Evolutionary conservation across 2,797 vertebrate species (phyloP).

Genomic region (Leptoclinus maculatus): DNA sequence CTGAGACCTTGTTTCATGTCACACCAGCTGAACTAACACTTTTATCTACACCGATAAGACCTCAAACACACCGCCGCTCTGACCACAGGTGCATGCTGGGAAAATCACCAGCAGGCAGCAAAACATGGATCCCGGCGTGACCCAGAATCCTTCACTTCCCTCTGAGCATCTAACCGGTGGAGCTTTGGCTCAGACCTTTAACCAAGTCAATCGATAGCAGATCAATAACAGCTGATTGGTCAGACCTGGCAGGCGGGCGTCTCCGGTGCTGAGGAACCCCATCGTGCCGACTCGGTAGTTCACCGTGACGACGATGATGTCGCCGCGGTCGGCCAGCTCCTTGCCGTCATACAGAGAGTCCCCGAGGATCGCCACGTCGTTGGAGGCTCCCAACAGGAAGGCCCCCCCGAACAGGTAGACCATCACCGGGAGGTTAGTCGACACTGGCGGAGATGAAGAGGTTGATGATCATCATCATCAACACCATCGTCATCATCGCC

Average conservation of each 20-base stretch:
- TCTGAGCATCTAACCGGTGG: no score
- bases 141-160: background rate
- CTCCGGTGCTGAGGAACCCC: constrained; percentile 92
- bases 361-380: constrained; percentile 81
- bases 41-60: background rate
- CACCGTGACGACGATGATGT: constrained; percentile 88
- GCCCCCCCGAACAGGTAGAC: constrained; percentile 89
- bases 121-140: background rate
- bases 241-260: constrained; percentile 85
- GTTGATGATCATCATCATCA: background rate
- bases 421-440: constrained; percentile 88
- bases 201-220: background rate
- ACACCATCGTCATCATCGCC: background rate
- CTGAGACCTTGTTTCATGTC: no score
- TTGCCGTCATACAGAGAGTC: constrained; percentile 89
- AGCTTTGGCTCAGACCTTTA: no score
- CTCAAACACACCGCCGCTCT: background rate
- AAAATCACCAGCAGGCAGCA: constrained; percentile 25
- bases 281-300: constrained; percentile 90
- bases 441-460: constrained; percentile 77
- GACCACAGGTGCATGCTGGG: constrained; percentile 14
- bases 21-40: constrained; percentile 37
- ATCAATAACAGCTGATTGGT: background rate
- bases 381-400: constrained; percentile 84
- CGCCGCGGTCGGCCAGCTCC: constrained; percentile 87